phyloP scores from a whole-genome alignment of 1,140 invertebrate genomes.

The Mactra quadrangularis region DNA sequence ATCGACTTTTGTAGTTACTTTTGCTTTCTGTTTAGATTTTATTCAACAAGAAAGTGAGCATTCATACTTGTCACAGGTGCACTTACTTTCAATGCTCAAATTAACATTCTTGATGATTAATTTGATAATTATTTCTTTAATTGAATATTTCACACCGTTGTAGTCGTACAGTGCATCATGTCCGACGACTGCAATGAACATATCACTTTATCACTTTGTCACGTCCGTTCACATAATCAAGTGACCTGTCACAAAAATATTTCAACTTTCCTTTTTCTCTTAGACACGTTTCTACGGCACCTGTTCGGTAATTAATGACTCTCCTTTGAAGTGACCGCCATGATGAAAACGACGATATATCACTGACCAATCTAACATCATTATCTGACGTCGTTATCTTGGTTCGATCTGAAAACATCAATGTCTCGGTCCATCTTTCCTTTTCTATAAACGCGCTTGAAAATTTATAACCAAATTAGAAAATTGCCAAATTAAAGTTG shows the following conservation, averaged over 20 bases:
- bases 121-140: too few species aligned
- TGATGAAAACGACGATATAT: conserved; percentile 57
- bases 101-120: too few species aligned
- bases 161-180: too few species aligned
- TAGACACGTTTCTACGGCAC: conserved; percentile 16
- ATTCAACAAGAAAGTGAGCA: too few species aligned
- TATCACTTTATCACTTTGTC: neutral
- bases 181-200: too few species aligned
- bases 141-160: too few species aligned
- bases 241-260: conserved; percentile 7
- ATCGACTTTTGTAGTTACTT: too few species aligned
- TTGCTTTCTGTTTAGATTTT: too few species aligned
- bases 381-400: conserved; percentile 48
- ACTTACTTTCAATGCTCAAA: too few species aligned
- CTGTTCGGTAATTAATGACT: conserved; percentile 40
- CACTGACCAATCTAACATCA: conserved; percentile 21
- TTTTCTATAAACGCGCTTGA: conserved; percentile 9
- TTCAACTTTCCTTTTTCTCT: conserved; percentile 15
- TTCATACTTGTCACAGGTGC: too few species aligned
- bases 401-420: conserved; percentile 8
- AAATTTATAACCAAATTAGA: conserved; percentile 60
- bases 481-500: conserved; percentile 20
- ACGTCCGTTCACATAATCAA: neutral
- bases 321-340: conserved; percentile 56
- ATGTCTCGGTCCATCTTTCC: conserved; percentile 10